Evolutionary conservation across 2,888 invertebrate genomes (phyloP).

Genomic region (Tyria jacobaeae): DNA sequence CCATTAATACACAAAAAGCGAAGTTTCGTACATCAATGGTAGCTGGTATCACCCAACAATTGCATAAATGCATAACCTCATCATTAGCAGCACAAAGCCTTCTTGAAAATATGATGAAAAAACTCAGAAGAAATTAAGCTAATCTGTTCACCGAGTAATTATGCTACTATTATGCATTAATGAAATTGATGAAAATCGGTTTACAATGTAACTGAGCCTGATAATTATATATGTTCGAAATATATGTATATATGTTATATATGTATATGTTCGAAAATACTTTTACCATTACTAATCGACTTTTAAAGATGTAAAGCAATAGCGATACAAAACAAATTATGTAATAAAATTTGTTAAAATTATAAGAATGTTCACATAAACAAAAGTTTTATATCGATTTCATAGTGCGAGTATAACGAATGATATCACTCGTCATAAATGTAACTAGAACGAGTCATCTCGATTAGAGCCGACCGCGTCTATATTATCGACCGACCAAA

Average conservation of each 20-base stretch:
- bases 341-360: not conserved
- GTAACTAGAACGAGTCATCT: slow-evolving; percentile 63
- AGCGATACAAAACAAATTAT: not conserved
- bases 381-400: slow-evolving; percentile 32
- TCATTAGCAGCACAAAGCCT: not conserved
- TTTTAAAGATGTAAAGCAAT: not conserved
- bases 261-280: not conserved
- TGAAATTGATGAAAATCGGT: not conserved
- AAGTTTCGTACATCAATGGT: no score
- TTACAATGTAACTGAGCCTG: not conserved
- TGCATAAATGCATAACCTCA: not conserved
- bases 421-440: slow-evolving; percentile 70
- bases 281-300: not conserved
- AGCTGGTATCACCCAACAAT: not conserved
- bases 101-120: not conserved
- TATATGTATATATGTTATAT: no score
- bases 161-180: not conserved
- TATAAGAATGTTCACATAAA: slow-evolving; percentile 6
- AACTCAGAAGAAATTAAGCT: not conserved
- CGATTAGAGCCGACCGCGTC: slow-evolving; percentile 60
- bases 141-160: not conserved
- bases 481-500: slow-evolving; percentile 83
- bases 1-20: no score
- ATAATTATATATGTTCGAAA: no score
- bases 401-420: slow-evolving; percentile 54